Percentiles rank a stretch among this genome's conserved stretches.
These are phyloP conservation scores for Abramis brama DNA, from an alignment of 2,113 vertebrate genomes.

Conservation along the genomic window DNA sequence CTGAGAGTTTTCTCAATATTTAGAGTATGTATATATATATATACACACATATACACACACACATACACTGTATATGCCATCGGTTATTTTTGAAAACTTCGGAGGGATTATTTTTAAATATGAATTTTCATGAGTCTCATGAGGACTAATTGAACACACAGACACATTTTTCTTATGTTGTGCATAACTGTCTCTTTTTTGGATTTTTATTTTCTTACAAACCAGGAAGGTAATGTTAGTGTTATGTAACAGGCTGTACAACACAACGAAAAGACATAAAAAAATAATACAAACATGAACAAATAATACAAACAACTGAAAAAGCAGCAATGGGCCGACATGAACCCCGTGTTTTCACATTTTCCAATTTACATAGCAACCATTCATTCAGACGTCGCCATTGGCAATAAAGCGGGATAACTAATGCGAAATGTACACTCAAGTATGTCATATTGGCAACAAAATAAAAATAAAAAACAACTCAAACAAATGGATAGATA, in stretches of 20 bases:
- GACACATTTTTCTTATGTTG: conserved; percentile 52
- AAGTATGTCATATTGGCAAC: conserved; percentile 65
- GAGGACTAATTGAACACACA: neutral
- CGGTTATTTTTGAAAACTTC: no score
- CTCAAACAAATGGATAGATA: conserved; percentile 25
- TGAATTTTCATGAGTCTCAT: neutral
- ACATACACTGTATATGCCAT: no score
- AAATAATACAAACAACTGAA: conserved; percentile 72
- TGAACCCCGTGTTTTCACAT: conserved; percentile 77
- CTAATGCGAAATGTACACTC: conserved; percentile 41
- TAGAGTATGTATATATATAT: no score
- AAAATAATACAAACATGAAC: conserved; percentile 52
- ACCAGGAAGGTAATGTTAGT: conserved; percentile 78
- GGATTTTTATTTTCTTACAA: conserved; percentile 74
- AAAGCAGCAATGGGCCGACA: conserved; percentile 78
- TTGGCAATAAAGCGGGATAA: conserved; percentile 53
- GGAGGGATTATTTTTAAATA: neutral
- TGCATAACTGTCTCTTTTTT: conserved; percentile 71
- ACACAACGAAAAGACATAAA: conserved; percentile 70
- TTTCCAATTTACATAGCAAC: conserved; percentile 68
- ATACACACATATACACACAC: no score
- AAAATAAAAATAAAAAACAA: conserved; percentile 40
- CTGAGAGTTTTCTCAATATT: no score
- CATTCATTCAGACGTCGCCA: conserved; percentile 55
- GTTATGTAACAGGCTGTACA: conserved; percentile 83